Conservation (phyloP, 2,888 invertebrate genomes). For the Thereva nobilitata region DNA sequence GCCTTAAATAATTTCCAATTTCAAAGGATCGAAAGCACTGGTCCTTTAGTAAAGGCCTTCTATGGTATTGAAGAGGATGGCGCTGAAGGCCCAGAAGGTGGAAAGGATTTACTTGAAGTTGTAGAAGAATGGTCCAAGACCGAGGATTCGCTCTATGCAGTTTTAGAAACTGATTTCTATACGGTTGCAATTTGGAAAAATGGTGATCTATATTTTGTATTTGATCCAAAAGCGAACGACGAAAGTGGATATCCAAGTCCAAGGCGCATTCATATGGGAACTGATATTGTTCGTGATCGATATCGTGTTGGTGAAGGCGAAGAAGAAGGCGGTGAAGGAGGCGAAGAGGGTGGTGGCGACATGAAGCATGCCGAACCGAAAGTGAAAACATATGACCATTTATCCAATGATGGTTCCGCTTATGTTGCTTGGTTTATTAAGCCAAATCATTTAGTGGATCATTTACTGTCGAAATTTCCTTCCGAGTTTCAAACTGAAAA, state of each 20-base stretch:
- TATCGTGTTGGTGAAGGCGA: conserved; percentile 50
- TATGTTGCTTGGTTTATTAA: conserved; percentile 44
- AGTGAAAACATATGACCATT: background rate
- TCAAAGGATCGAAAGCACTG: conserved; percentile 22
- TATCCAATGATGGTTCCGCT: conserved; percentile 39
- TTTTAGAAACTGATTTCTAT: conserved; percentile 43
- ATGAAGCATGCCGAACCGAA: background rate
- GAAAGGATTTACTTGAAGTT: conserved; percentile 37
- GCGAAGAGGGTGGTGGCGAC: conserved; percentile 34
- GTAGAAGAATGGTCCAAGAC: conserved; percentile 37
- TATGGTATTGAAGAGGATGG: background rate
- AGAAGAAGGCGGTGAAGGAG: conserved; percentile 51
- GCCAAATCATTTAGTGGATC: conserved; percentile 40
- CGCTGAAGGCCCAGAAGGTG: conserved; percentile 30
- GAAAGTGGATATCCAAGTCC: conserved; percentile 59
- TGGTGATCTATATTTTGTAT: conserved; percentile 61
- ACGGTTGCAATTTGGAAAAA: conserved; percentile 62
- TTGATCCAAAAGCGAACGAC: conserved; percentile 66
- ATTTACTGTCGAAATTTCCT: conserved; percentile 42
- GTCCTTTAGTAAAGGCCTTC: conserved; percentile 32
- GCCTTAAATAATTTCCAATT: conserved; percentile 43
- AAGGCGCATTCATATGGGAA: conserved; percentile 44
- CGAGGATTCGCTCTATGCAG: conserved; percentile 33
- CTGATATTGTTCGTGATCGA: conserved; percentile 49
- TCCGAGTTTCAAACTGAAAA: conserved; percentile 36